Conservation (phyloP, 2,888 invertebrate species). For the Hymenopus coronatus region DNA sequence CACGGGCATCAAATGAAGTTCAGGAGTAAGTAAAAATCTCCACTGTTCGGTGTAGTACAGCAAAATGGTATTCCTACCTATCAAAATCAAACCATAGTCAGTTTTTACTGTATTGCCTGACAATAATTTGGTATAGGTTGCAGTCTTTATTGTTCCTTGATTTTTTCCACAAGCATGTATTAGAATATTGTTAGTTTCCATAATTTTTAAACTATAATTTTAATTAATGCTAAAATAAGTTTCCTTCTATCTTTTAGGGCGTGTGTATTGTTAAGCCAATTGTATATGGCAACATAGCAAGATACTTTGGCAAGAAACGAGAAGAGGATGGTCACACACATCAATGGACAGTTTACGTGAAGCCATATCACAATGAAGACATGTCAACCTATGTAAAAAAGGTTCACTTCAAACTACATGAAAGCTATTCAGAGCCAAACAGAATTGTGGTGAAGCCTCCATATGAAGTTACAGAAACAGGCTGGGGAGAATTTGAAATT, state of each 20-base stretch:
- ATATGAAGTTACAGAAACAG: constrained; percentile 96
- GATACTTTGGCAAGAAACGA: constrained; percentile 93
- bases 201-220: too few species aligned
- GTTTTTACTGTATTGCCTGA: too few species aligned
- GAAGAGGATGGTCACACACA: constrained; percentile 99
- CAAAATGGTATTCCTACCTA: too few species aligned
- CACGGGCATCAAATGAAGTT: too few species aligned
- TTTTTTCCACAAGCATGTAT: too few species aligned
- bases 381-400: constrained; percentile 94
- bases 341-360: constrained; percentile 96
- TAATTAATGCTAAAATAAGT: too few species aligned
- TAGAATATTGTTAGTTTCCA: too few species aligned
- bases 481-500: constrained; percentile 99
- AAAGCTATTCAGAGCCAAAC: constrained; percentile 93
- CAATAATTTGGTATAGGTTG: too few species aligned
- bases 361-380: constrained; percentile 89
- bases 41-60: too few species aligned
- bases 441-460: constrained; percentile 92
- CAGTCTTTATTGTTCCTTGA: too few species aligned
- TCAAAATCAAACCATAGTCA: too few species aligned
- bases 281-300: constrained; percentile 93
- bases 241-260: constrained; percentile 55
- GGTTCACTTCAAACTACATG: constrained; percentile 95
- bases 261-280: constrained; percentile 89
- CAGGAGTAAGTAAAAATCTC: too few species aligned